Evolutionary conservation across 2,797 vertebrate species (phyloP), one percentile per base, ranked within the genome.

Genomic region (Leptatherina wallacei): DNA sequence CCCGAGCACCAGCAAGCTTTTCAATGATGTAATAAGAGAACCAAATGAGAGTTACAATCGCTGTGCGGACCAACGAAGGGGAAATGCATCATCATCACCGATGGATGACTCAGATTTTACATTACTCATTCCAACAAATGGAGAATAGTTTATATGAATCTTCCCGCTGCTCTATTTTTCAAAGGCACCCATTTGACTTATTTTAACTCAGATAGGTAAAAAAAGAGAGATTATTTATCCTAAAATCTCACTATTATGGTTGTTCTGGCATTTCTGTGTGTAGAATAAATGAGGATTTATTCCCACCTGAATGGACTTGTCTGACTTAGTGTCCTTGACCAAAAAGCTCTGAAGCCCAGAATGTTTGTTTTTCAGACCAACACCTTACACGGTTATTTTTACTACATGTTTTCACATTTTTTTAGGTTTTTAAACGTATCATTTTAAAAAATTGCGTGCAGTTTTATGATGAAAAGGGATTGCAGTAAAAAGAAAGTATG

Each of bases 11-110:
- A 69, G 65, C 76, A 52, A 75, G 75, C 77, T 81, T 82, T 89
- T 77, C 75, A 82, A 36, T 74, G 82, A 88, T 84, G 81, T 88
- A 87, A 90, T 88, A 85, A 75, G 85, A 86, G 85, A 85, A 64
- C 29, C 75, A 85, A 84, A 88, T 84, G 85, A 85, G 89, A 90
- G 83, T 81, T 82, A 60, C 82, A 89, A 89, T 91, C 85, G 84
- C 68, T 71, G 62, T 2, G 72, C 29, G 32, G 69, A 52, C 65
- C 57, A 3, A 65, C 64, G 60, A 71, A 77, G 73, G 61, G 63
- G 74, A 72, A 83, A 88, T 89, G 86, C 80, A 89, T 88, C 88
- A 87, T 68, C 77, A 83, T 84, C 81, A 66, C 67, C 36, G 24
- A 73, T 60, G 63, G 70, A 83, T 58, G 79, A 73, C 78, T 78